Conservation (phyloP, 2,113 vertebrate species). For the Ammodytes dubius region DNA sequence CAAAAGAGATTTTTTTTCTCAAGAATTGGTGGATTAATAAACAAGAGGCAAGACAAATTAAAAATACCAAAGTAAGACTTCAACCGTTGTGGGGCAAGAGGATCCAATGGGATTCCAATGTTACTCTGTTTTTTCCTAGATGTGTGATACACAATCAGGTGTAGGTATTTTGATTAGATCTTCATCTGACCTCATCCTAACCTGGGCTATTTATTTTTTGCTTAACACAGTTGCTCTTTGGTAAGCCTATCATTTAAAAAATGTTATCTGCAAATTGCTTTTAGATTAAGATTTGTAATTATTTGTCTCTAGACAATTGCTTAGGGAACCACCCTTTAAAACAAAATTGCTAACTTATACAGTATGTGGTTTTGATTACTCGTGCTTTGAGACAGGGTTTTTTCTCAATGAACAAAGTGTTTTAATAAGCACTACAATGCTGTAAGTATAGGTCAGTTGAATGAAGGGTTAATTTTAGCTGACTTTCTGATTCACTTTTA, state of each 20-base stretch:
- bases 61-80: too few relatives aligned
- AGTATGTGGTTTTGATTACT: background rate
- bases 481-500: background rate
- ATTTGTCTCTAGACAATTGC: background rate
- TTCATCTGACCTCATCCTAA: background rate
- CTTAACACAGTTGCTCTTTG: background rate
- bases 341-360: background rate
- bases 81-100: background rate
- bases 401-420: background rate
- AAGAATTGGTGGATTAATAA: background rate
- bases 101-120: background rate
- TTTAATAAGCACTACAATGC: background rate
- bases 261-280: background rate
- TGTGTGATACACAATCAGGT: background rate
- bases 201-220: too few relatives aligned
- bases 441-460: background rate
- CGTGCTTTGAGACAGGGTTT: background rate
- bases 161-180: background rate
- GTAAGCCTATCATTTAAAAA: conserved; percentile 1
- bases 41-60: too few relatives aligned
- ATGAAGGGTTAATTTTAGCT: background rate
- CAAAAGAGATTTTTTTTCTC: background rate
- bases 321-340: background rate
- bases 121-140: background rate
- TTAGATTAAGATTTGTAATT: conserved; percentile 9